Evolutionary conservation across 1,140 invertebrate species (phyloP).

Genomic region (Chelonus insularis): DNA sequence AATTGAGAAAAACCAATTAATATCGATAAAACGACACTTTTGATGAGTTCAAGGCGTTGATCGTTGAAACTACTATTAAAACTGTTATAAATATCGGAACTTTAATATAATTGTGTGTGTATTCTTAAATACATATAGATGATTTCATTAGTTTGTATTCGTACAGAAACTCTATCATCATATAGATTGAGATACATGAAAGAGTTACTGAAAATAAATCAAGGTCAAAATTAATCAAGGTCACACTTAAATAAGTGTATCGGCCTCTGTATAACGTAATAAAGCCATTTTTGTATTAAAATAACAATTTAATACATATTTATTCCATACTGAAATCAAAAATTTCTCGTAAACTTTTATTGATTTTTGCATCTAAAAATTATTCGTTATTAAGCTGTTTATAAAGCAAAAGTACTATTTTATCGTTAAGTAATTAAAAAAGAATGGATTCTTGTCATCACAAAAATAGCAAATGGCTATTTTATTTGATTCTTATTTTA

Average conservation of each 20-base stretch:
- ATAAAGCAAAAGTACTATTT: too few species aligned
- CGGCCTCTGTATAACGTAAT: constrained; percentile 31
- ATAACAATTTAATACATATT: too few species aligned
- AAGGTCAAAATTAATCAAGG: constrained; percentile 49
- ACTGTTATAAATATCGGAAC: neutral
- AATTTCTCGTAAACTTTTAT: too few species aligned
- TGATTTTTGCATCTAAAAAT: too few species aligned
- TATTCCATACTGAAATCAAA: too few species aligned
- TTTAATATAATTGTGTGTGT: neutral
- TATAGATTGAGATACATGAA: constrained; percentile 33
- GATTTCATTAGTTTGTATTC: neutral
- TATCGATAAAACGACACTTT: constrained; percentile 16
- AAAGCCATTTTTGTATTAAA: too few species aligned
- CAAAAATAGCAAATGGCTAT: too few species aligned
- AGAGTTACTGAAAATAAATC: constrained; percentile 46
- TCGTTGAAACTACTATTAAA: constrained; percentile 21
- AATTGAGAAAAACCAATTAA: neutral
- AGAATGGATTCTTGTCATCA: too few species aligned
- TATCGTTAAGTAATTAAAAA: too few species aligned
- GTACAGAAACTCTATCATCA: constrained; percentile 37
- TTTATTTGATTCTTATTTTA: too few species aligned
- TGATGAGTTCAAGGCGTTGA: constrained; percentile 26
- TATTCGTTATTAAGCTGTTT: too few species aligned
- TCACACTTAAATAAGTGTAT: constrained; percentile 42
- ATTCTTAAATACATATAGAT: neutral